A percentile compares a stretch with the other conserved stretches of the same genome.
Conservation (phyloP, 1,140 invertebrate genomes). For the Aphelinus atriplicis region DNA sequence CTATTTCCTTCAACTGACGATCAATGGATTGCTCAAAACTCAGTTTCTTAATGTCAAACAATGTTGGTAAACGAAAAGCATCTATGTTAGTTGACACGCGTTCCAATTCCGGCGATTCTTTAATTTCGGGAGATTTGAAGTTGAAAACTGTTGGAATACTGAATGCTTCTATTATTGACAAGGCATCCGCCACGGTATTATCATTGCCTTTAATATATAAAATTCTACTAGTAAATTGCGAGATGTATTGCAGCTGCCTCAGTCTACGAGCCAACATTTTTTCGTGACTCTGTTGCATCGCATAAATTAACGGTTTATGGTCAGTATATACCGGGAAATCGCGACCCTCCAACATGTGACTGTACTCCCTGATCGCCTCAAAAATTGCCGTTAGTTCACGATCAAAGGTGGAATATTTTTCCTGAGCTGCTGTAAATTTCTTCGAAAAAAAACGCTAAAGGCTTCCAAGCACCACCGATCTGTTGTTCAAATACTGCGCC, state of each 20-base stretch:
- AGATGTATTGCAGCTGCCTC: neutral
- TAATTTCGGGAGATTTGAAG: neutral
- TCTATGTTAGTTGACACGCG: too few species aligned
- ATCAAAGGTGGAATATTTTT: slow-evolving; percentile 5
- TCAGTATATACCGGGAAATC: neutral
- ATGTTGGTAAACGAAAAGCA: too few species aligned
- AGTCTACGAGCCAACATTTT: neutral
- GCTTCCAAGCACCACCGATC: slow-evolving; percentile 6
- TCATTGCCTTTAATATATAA: neutral
- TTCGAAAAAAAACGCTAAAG: slow-evolving; percentile 2
- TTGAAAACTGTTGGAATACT: too few species aligned
- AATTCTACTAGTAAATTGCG: neutral
- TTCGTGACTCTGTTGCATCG: neutral
- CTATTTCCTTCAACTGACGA: too few species aligned
- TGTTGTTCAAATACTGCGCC: neutral
- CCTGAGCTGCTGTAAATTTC: slow-evolving; percentile 2
- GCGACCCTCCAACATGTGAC: neutral
- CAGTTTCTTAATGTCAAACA: too few species aligned
- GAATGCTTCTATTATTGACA: neutral
- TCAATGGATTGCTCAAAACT: too few species aligned
- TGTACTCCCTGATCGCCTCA: neutral
- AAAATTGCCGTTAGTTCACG: slow-evolving; percentile 10
- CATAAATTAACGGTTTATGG: slow-evolving; percentile 16
- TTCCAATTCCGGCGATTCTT: too few species aligned
- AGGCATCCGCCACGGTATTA: neutral